Conservation (phyloP, 2,113 vertebrate genomes). For the Muscicapa adusta region DNA sequence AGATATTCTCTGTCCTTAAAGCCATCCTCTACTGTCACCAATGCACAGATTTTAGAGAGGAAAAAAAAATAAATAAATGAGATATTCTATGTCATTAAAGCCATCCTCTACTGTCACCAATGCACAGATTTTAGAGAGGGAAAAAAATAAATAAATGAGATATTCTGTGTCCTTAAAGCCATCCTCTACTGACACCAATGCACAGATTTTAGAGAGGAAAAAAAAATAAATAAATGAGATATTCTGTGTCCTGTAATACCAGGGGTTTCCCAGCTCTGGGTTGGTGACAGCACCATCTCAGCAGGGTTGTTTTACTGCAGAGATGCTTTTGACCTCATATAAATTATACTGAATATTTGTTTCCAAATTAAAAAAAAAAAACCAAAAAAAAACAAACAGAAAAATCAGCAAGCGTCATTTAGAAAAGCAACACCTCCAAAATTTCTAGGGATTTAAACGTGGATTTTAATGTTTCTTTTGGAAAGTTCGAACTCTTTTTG, state of each 20-base stretch:
- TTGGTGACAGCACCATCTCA: not conserved
- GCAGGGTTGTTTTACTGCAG: not conserved
- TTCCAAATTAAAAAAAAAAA: not conserved
- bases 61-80: no score
- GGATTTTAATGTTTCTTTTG: not conserved
- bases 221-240: rapidly evolving
- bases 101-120: not conserved
- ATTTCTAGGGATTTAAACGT: rapidly evolving
- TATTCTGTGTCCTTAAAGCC: no score
- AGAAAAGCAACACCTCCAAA: rapidly evolving
- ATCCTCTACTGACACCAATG: not conserved
- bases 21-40: not conserved
- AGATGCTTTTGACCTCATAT: rapidly evolving
- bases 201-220: rapidly evolving
- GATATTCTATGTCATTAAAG: no score
- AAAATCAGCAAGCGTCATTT: not conserved
- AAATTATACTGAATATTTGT: not conserved
- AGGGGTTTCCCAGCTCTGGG: not conserved
- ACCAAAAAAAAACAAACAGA: no score
- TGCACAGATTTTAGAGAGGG: no score
- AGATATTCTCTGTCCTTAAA: no score
- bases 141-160: no score
- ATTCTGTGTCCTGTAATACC: not conserved
- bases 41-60: no score
- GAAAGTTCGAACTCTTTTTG: not conserved